phyloP scores from a whole-genome alignment of 2,888 invertebrate species.

The Agonopterix arenella region DNA sequence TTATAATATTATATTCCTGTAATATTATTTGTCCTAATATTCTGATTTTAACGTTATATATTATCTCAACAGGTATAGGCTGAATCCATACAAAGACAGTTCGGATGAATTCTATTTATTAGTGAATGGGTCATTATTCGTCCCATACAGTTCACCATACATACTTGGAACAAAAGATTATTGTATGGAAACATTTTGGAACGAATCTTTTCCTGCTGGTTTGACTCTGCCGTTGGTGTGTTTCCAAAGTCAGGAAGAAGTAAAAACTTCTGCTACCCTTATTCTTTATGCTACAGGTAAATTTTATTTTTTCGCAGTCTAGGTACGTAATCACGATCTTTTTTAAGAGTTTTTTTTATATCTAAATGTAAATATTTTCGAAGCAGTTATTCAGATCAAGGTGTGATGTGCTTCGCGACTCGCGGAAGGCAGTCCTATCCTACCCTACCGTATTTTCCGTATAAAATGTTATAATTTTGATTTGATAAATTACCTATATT shows the following conservation, averaged over 20 bases:
- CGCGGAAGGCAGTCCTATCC: no score
- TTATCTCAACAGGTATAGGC: slow-evolving; percentile 57
- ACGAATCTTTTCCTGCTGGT: slow-evolving; percentile 54
- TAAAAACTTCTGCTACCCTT: slow-evolving; percentile 49
- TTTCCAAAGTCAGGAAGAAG: slow-evolving; percentile 47
- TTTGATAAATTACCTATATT: no score
- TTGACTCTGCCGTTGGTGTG: slow-evolving; percentile 76
- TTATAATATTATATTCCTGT: no score
- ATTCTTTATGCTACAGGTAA: slow-evolving; percentile 61
- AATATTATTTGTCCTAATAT: no score
- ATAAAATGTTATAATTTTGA: no score
- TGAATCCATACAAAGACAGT: slow-evolving; percentile 63
- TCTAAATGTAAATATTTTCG: no score
- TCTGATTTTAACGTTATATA: no score
- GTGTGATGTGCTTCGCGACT: no score
- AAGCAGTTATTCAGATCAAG: no score
- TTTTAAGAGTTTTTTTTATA: no score
- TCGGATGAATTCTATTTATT: slow-evolving; percentile 76
- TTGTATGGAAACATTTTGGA: slow-evolving; percentile 78
- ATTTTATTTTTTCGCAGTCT: not conserved
- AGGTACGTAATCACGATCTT: no score
- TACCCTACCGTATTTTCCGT: no score
- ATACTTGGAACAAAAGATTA: slow-evolving; percentile 71
- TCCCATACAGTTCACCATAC: slow-evolving; percentile 60
- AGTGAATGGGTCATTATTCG: slow-evolving; percentile 76